phyloP scores from a whole-genome alignment of 2,797 vertebrate genomes.

The Platalea minor region DNA sequence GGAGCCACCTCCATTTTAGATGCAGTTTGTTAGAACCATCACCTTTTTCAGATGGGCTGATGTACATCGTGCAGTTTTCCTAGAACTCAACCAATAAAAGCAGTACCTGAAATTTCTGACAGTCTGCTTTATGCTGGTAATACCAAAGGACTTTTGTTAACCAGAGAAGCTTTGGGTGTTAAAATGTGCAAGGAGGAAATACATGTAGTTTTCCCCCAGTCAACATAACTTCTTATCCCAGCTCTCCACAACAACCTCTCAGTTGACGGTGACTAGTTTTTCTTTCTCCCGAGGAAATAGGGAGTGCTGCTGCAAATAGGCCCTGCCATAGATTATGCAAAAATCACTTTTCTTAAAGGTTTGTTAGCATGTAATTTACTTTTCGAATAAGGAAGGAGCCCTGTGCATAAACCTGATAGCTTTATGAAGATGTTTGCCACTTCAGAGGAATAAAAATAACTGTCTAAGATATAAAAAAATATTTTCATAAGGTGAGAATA shows the following conservation, averaged over 20 bases:
- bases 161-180: not conserved
- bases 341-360: not conserved
- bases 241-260: not conserved
- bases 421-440: not conserved
- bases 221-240: not conserved
- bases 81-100: not conserved
- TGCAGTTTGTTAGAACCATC: not conserved
- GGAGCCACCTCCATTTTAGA: not conserved
- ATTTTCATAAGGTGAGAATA: not conserved
- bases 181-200: not conserved
- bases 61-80: not conserved
- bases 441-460: not conserved
- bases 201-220: not conserved
- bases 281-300: not conserved
- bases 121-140: not conserved
- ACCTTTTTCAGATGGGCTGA: not conserved
- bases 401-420: not conserved
- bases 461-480: not conserved
- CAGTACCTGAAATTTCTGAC: not conserved
- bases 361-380: not conserved
- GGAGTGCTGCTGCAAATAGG: not conserved
- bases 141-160: not conserved
- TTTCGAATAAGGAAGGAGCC: not conserved
- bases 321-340: not conserved
- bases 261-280: not conserved